Evolutionary conservation across 2,888 invertebrate species (phyloP).

Genomic region (Aromia moschata): DNA sequence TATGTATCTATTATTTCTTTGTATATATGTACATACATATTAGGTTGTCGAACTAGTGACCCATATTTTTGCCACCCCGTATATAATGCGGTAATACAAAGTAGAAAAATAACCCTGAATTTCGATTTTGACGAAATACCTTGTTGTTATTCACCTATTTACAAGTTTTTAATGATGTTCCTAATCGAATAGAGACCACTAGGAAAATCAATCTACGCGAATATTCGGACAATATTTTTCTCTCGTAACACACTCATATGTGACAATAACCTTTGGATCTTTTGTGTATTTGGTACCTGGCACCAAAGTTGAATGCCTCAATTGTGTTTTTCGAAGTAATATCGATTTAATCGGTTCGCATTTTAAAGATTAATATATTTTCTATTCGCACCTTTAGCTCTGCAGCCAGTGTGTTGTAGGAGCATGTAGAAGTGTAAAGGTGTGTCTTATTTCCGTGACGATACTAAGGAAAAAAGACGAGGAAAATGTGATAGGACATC

Average conservation of each 20-base stretch:
- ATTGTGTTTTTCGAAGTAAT: constrained; percentile 49
- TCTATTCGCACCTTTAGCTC: constrained; percentile 7
- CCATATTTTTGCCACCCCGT: too few species aligned
- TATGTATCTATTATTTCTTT: too few species aligned
- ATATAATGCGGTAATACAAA: too few species aligned
- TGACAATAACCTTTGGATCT: constrained; percentile 36
- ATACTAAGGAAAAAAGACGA: not conserved
- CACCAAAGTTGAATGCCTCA: constrained; percentile 43
- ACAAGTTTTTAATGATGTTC: too few species aligned
- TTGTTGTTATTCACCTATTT: too few species aligned
- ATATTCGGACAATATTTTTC: constrained; percentile 7
- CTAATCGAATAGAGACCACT: not conserved
- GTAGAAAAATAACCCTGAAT: too few species aligned
- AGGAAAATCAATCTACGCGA: constrained; percentile 7
- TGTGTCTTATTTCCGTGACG: not conserved
- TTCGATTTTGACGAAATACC: too few species aligned
- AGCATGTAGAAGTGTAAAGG: not conserved
- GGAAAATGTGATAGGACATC: not conserved
- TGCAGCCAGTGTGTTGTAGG: constrained; percentile 7
- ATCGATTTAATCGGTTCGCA: constrained; percentile 43
- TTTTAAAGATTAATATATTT: constrained; percentile 13
- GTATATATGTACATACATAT: too few species aligned
- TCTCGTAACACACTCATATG: constrained; percentile 6
- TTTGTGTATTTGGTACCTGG: constrained; percentile 44
- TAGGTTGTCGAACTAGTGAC: too few species aligned